phyloP scores from a whole-genome alignment of 2,888 invertebrate genomes.

The Sesia apiformis region DNA sequence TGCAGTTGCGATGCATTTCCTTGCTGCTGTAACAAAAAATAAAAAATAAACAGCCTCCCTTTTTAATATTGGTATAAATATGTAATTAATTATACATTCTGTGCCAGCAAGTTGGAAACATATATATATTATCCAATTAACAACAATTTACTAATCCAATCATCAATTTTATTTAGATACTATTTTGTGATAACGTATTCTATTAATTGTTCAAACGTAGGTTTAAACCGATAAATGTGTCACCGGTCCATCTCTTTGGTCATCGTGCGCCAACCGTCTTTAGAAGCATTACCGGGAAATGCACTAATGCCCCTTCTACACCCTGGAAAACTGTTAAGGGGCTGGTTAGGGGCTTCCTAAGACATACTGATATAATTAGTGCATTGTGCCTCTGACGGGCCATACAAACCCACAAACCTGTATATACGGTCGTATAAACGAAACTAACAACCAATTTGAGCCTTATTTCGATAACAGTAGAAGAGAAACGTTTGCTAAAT shows the following conservation, averaged over 20 bases:
- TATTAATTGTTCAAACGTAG: neutral
- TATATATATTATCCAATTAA: no score
- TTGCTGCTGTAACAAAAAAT: no score
- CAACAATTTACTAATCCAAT: no score
- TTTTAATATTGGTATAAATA: no score
- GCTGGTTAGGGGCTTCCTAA: constrained; percentile 71
- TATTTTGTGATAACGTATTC: no score
- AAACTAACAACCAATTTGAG: constrained; percentile 12
- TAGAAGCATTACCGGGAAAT: constrained; percentile 69
- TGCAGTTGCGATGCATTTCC: no score
- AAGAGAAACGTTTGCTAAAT: constrained; percentile 3
- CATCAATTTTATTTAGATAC: no score
- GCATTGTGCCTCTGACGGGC: constrained; percentile 39
- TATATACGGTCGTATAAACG: neutral
- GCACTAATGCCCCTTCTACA: constrained; percentile 69
- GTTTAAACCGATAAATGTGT: neutral
- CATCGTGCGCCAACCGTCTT: constrained; percentile 64
- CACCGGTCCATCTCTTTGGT: constrained; percentile 37
- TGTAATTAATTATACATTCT: no score
- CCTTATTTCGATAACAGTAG: constrained; percentile 13
- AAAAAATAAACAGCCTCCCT: no score
- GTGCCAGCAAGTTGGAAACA: no score
- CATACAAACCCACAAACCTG: constrained; percentile 26
- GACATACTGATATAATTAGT: constrained; percentile 69
- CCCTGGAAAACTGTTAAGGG: constrained; percentile 73